Evolutionary conservation across 2,888 invertebrate genomes (phyloP).

Genomic region (Catocala sponsa): DNA sequence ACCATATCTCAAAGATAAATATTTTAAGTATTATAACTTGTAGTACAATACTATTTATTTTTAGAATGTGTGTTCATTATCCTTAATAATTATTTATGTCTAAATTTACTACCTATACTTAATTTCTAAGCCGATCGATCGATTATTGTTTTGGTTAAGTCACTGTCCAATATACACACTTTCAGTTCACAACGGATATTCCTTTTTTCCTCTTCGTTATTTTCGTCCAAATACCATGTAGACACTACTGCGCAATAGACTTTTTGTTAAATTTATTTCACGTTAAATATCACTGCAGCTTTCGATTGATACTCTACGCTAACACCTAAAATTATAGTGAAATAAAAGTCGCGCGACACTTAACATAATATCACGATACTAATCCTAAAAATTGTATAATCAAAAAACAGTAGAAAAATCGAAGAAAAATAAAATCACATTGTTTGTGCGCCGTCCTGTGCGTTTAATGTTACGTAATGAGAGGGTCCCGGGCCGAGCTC

Average conservation of each 20-base stretch:
- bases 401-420: conserved; percentile 82
- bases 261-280: conserved; percentile 33
- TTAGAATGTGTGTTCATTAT: conserved; percentile 29
- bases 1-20: conserved; percentile 20
- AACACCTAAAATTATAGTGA: conserved; percentile 71
- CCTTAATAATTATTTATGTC: conserved; percentile 16
- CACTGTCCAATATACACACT: conserved; percentile 26
- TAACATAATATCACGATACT: conserved; percentile 81
- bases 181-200: conserved; percentile 30
- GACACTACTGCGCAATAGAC: conserved; percentile 42
- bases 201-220: conserved; percentile 15
- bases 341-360: conserved; percentile 74
- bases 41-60: conserved; percentile 41
- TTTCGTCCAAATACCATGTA: neutral
- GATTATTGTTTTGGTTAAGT: conserved; percentile 27
- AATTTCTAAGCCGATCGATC: conserved; percentile 57
- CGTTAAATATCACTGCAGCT: conserved; percentile 67
- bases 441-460: conserved; percentile 88
- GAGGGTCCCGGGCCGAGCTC: conserved; percentile 75
- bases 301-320: conserved; percentile 61
- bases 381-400: conserved; percentile 85
- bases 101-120: conserved; percentile 5
- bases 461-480: conserved; percentile 87
- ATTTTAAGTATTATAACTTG: conserved; percentile 38
- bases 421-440: conserved; percentile 86